Evolutionary conservation across 1,140 invertebrate species (phyloP).

Genomic region (Drosophila ohnishii): DNA sequence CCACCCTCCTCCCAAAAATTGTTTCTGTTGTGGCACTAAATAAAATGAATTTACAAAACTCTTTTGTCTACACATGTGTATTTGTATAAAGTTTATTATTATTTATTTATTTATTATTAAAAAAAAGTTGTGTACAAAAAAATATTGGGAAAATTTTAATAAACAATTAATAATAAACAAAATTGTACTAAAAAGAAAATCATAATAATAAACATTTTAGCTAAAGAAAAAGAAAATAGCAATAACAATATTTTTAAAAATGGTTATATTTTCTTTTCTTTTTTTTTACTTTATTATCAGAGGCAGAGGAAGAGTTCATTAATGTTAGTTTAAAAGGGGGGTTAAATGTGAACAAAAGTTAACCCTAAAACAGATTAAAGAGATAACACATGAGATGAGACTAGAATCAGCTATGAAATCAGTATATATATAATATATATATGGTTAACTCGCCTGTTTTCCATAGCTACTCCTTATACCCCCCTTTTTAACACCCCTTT

Average conservation of each 20-base stretch:
- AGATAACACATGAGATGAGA: slow-evolving; percentile 7
- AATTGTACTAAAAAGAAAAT: too few species aligned
- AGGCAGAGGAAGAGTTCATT: not conserved
- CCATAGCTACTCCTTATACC: too few species aligned
- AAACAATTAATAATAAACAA: too few species aligned
- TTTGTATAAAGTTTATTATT: not conserved
- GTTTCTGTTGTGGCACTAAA: slow-evolving; percentile 28
- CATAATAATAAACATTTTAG: too few species aligned
- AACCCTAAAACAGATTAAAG: slow-evolving; percentile 33
- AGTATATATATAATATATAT: not conserved
- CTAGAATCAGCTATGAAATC: not conserved
- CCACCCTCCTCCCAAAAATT: not conserved
- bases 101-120: too few species aligned
- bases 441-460: too few species aligned
- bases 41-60: slow-evolving; percentile 26
- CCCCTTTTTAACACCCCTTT: too few species aligned
- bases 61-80: not conserved
- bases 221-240: too few species aligned
- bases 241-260: not conserved
- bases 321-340: not conserved
- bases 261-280: not conserved
- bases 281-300: slow-evolving; percentile 2
- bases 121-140: too few species aligned
- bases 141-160: too few species aligned
- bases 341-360: not conserved